Percentiles rank a stretch among this genome's conserved stretches.
These are phyloP conservation scores for Rhynchonycteris naso DNA, from an alignment of 2,797 vertebrate species.

Conservation along the genomic window DNA sequence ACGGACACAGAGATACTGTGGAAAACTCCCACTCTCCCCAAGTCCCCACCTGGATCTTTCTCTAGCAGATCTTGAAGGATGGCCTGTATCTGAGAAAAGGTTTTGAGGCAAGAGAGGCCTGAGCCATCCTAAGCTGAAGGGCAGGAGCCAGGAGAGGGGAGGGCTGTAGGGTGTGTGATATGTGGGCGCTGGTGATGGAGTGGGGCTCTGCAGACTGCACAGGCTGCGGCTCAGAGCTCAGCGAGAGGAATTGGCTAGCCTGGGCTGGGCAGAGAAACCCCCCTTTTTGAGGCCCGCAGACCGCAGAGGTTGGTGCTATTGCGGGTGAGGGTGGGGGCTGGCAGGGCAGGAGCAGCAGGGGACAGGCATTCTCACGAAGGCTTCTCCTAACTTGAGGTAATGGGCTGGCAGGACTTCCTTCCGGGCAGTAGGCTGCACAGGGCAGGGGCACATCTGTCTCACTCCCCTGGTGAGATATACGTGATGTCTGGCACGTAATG, in stretches of 20 bases:
- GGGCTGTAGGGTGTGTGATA: background rate
- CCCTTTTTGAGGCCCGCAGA: background rate
- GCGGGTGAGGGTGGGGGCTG: background rate
- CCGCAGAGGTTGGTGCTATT: background rate
- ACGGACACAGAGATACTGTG: background rate
- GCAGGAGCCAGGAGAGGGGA: background rate
- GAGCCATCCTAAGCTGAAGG: background rate
- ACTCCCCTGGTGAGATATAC: background rate
- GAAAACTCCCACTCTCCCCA: background rate
- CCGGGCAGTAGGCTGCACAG: background rate
- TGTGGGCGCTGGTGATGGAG: background rate
- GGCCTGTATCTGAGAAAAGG: background rate
- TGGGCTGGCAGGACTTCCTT: background rate
- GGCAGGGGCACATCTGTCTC: background rate
- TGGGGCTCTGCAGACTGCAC: background rate
- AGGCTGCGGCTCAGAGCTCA: background rate
- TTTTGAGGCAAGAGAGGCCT: background rate
- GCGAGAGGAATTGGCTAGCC: background rate
- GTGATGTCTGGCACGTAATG: rapidly evolving
- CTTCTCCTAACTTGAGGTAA: background rate
- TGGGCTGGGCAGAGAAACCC: background rate
- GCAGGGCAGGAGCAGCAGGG: background rate
- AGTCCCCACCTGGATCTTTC: background rate
- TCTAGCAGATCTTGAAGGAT: background rate
- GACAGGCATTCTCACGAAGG: rapidly evolving